Base-by-base conservation (phyloP, 1,140 invertebrate species). In the Schlechtendalia chinensis region DNA sequence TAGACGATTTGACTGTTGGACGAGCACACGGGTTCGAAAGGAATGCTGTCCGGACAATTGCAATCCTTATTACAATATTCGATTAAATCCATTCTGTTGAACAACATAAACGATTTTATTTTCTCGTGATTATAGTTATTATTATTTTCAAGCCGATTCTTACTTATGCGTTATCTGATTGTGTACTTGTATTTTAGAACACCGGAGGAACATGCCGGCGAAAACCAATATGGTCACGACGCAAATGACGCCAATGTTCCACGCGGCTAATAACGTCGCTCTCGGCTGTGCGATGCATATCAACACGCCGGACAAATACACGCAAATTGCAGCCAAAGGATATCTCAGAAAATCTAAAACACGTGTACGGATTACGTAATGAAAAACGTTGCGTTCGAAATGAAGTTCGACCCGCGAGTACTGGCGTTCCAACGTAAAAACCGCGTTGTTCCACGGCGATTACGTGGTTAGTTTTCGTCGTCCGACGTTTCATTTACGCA, bases 1-100 rank as follows among this genome's bases (percentile, higher is more conserved):
- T 81, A 81, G 56, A 81, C 53, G 4, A 79, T 79, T 45, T 74
- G 74, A 19, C 69, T 65, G 39, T 54, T 75, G 27, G 81, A 65
- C 8, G 81, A 81, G 45, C 81, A 81, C 14, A 81, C 72, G 4
- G 81, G 81, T 53, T 75, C 71, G 17, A 81, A 81, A 22, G 71
- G n/a, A 24, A 81, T 45, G 24, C 61, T 54, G n/a, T 77, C 71
- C 14, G 75, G 75, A 56, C 81, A 81, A 32, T 81, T 74, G 47
- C 81, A 81, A 39, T 81, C 74, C 3, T 53, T 63, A 45, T 79
- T 79, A 19, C 75, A 79, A n/a, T 10, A 47, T 47, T 79, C 75
- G 2, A 63, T 79, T n/a, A 79, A 47, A 3, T 61, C 58, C 0
- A 10, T 27, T 17, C 75, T 79, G 1, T 24, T 4, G 12, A 69